Evolutionary conservation across 2,888 invertebrate species (phyloP), one percentile per base, ranked within the genome.

Genomic region (Polietes domitor): DNA sequence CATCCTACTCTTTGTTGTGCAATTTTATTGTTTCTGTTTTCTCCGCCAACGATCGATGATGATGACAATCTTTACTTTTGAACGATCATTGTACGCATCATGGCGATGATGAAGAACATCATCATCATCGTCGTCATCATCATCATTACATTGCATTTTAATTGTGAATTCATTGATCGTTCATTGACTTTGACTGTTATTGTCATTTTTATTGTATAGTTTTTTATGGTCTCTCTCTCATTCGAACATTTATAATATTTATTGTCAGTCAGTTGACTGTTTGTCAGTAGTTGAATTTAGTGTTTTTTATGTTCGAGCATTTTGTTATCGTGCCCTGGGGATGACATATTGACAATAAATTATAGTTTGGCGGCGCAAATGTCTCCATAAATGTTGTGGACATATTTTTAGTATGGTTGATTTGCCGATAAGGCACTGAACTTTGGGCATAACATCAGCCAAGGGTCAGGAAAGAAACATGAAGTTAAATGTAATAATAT

Each of bases 141-240:
- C 28, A 65, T 63, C 75, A 81, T 81, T 78, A 77, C 77, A 81
- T 81, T 78, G 78, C 75, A 76, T 75, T 83, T 78, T 77, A 81
- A 81, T 79, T 85, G 76, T 79, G 58, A 79, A 84, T 78, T 84
- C 77, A 86, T 86, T 83, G 83, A 86, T 85, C 86, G 86, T 85
- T 85, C 86, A 86, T 86, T 86, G 86, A 85, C 86, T 79, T 76
- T 80, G 75, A 68, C 41, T 73, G 61, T 68, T 21, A 58, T 28
- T 65, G 7, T 71, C 63, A 17, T 71, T 75, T 75, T 80, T 80
- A 55, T 55, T 55, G 53, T 21, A 4, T 47, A 47, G 47, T 47
- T 47, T 47, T 47, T n/a, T 47, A 47, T 47, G 47, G 47, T 47
- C n/a, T 15, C 15, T 2, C n/a, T 15, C n/a, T 47, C n/a, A n/a